Base-by-base conservation (phyloP, 1,140 invertebrate species). In the Megalonaias nervosa region DNA sequence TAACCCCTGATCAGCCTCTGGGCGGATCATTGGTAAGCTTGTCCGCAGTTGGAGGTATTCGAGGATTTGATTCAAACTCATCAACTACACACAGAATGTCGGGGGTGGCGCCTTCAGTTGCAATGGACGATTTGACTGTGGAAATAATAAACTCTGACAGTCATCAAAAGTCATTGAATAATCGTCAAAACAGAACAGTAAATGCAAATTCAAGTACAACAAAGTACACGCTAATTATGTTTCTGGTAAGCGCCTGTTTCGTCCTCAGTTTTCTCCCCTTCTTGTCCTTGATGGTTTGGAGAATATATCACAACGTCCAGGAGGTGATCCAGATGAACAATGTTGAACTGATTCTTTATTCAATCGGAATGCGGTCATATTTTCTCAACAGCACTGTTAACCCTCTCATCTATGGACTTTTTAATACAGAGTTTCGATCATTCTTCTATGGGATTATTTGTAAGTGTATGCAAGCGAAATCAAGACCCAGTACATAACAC, bases 331-430 rank as follows among this genome's bases (percentile, higher is more conserved):
- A 60, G 13, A 65, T 77, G 69, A 26, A 55, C 6, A 38, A 77
- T 31, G 61, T 65, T 3, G 69, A 71, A 55, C 70, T 77, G 21
- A 65, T 75, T 1, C n/a, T 75, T 13, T 81, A 74, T 61, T 71
- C 70, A 21, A 71, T 81, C 48, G 75, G 80, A 1, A 75, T 81
- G 6, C 66, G 80, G 0, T 77, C 80, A 13, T 66, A 77, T 48
- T 81, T 81, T 57, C 23, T 81, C 1, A 81, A 76, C 75, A 81
- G 71, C 62, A 65, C 75, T 4, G 23, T 81, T 11, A 81, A 81
- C 61, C 80, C 80, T 57, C 19, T 81, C 14, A 77, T 81, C 17
- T 81, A 81, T 61, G 80, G 75, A 6, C 69, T 69, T 26, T 77
- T 77, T 72, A 77, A 77, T 67, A 72, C 75, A 15, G 58, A 77